Conservation (phyloP, 2,888 invertebrate genomes). For the Archaeoteleia sp. region DNA sequence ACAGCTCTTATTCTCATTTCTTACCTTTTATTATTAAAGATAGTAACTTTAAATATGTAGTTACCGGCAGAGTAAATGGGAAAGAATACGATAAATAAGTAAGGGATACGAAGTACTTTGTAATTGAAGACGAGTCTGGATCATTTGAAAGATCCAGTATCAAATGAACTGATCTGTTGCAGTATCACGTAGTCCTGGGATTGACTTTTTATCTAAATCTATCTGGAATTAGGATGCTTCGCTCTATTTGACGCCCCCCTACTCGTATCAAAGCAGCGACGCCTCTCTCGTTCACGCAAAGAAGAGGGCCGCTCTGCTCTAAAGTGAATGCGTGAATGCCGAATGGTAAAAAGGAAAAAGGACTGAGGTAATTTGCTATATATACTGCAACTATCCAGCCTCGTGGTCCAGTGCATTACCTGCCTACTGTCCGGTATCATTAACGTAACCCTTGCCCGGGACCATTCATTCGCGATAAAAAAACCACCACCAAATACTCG, state of each 20-base stretch:
- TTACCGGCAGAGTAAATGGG: not conserved
- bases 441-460: no score
- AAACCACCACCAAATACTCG: no score
- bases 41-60: no score
- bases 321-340: conserved; percentile 71
- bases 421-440: conserved; percentile 33
- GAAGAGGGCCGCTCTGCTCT: conserved; percentile 62
- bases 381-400: conserved; percentile 70
- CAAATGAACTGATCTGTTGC: conserved; percentile 43
- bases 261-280: conserved; percentile 57
- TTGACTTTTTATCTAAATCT: conserved; percentile 66
- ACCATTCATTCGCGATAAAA: no score
- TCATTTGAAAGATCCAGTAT: conserved; percentile 29
- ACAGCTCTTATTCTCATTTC: no score
- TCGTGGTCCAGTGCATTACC: conserved; percentile 66
- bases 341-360: conserved; percentile 72
- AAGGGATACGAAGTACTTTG: conserved; percentile 10
- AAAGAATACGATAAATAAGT: not conserved
- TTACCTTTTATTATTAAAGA: no score
- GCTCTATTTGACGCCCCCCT: conserved; percentile 74
- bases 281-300: conserved; percentile 55
- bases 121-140: conserved; percentile 1
- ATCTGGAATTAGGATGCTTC: conserved; percentile 73
- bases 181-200: conserved; percentile 41
- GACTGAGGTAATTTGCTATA: conserved; percentile 67